Evolutionary conservation across 2,113 vertebrate species (phyloP).

Genomic region (Murina feae): DNA sequence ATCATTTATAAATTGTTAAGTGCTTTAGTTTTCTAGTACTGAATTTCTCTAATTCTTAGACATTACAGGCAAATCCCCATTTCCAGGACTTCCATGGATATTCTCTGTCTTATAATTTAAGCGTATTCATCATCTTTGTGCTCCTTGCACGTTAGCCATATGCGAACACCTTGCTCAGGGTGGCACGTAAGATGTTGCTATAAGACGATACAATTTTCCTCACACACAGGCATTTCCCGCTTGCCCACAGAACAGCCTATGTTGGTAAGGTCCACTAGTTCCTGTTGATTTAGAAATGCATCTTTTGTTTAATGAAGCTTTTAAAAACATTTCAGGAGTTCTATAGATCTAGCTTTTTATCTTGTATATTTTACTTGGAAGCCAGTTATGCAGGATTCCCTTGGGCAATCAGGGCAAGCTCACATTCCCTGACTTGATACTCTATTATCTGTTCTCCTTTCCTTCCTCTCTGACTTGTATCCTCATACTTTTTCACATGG

Average conservation of each 20-base stretch:
- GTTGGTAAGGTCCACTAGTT: not conserved
- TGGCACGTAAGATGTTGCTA: not conserved
- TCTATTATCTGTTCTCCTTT: fast-evolving
- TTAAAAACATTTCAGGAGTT: not conserved
- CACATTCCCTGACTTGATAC: not conserved
- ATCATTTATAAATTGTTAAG: not conserved
- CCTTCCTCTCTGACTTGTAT: not conserved
- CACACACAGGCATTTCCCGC: not conserved
- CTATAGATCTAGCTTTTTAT: not conserved
- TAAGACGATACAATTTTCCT: not conserved
- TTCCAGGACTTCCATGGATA: not conserved
- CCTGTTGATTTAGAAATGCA: not conserved
- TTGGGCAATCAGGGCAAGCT: too few species aligned
- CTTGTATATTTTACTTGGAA: not conserved
- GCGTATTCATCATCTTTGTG: not conserved
- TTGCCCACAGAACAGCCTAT: not conserved
- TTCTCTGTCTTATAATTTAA: not conserved
- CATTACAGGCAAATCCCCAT: not conserved
- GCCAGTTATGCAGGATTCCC: not conserved
- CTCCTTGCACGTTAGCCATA: not conserved
- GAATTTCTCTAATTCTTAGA: not conserved
- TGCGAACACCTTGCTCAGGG: not conserved
- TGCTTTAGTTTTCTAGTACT: not conserved
- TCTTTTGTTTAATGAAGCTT: not conserved
- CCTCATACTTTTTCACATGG: not conserved